Evolutionary conservation across 35 echinoderm and acorn worm species (phyloP).

Genomic region (Heliocidaris erythrogramma): DNA sequence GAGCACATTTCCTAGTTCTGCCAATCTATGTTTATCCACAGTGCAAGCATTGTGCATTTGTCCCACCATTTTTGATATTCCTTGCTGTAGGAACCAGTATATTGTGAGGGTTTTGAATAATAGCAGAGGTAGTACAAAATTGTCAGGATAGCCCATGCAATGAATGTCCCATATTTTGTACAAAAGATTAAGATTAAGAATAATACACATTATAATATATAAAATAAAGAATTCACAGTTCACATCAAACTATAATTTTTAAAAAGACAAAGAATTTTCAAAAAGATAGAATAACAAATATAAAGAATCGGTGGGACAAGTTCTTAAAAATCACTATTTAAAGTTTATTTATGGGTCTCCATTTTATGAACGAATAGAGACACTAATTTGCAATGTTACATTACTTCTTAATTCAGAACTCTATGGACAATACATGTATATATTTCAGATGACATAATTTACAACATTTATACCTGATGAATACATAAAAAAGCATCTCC

Average conservation of each 20-base stretch:
- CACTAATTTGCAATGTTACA: background rate
- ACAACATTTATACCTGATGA: background rate
- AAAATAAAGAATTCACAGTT: no score
- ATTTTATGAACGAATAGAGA: background rate
- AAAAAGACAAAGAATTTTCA: background rate
- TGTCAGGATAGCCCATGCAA: background rate
- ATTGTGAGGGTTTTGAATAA: background rate
- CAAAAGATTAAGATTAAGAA: background rate
- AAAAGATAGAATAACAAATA: background rate
- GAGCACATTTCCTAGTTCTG: no score
- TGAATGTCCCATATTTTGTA: background rate
- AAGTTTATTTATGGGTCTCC: background rate
- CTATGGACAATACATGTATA: background rate
- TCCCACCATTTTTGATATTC: no score
- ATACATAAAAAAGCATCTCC: background rate
- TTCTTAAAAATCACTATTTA: background rate
- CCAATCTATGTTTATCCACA: no score
- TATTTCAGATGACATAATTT: background rate
- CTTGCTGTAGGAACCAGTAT: no score
- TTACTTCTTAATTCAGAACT: background rate
- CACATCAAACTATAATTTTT: no score
- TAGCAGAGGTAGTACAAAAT: background rate
- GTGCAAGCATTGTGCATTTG: no score
- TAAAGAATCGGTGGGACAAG: background rate
- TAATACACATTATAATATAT: no score